phyloP scores from a whole-genome alignment of 2,113 vertebrate species.

The Pangasianodon gigas region DNA sequence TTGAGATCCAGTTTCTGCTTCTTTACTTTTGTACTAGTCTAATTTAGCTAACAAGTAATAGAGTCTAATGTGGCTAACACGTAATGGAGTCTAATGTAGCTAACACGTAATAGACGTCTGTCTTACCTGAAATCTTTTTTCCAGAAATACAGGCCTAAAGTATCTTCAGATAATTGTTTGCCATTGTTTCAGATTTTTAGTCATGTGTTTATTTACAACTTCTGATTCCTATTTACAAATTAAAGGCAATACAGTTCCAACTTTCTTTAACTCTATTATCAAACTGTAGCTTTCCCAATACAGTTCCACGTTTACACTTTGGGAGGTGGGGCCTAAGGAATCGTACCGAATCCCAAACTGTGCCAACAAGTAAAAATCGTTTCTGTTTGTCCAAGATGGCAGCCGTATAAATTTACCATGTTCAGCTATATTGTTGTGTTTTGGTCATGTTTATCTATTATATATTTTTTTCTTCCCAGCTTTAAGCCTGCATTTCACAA shows the following conservation, averaged over 20 bases:
- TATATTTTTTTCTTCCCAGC: background rate
- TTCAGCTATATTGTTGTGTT: background rate
- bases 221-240: background rate
- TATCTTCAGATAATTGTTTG: background rate
- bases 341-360: background rate
- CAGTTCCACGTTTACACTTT: background rate
- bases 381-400: background rate
- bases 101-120: too few species aligned
- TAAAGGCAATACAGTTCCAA: background rate
- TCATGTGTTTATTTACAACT: background rate
- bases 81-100: too few species aligned
- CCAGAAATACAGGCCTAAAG: background rate
- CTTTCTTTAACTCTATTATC: background rate
- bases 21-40: background rate
- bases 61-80: background rate
- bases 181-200: background rate
- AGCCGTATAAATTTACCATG: background rate
- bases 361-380: background rate
- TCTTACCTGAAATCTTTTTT: background rate
- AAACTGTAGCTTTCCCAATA: background rate
- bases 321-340: background rate
- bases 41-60: background rate
- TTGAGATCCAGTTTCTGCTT: background rate
- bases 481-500: background rate
- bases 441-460: background rate